Base-by-base conservation (phyloP, 2,888 invertebrate species). In the Ptychoptera contaminata region DNA sequence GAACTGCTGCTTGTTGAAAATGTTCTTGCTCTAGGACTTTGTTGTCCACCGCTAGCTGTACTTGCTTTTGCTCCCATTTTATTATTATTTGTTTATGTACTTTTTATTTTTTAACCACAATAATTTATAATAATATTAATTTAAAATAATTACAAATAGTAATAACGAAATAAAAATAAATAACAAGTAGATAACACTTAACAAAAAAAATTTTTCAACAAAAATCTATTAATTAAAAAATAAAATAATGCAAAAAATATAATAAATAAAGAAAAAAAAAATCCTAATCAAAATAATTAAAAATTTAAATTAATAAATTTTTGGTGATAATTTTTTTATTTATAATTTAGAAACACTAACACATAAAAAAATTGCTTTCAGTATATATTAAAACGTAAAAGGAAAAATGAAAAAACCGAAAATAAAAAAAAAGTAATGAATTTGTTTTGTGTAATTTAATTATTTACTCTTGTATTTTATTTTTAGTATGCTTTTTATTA, bases 31-130 rank as follows among this genome's bases (percentile, higher is more conserved):
- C 81, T 74, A 56, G 79, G 78, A 69, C 79, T 79, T 67, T 79
- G 78, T 46, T 63, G 62, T 58, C 80, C 79, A 4, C 62, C 62
- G 47, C 56, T 62, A 54, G 82, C 81, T 54, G 84, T 84, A 66
- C 85, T 85, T 58, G 84, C 77, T 71, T 84, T 85, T 63, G 83
- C 85, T 70, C 85, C 85, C 85, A 86, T 86, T 48, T 34, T 43
- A 12, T 15, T 32, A 32, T 32, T 32, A 23, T 23, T 23, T 23
- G 5, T 23, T 9, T 10, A 32, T 40, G 16, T 37, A 11, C 16
- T 37, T 36, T 42, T 42, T 9, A 36, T 8, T 34, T 16, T n/a
- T 34, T 7, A 34, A 14, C 14, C 36, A 37, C 32, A n/a, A 16
- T n/a, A 10, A 36, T 37, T 32, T 38, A 6, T 43, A 23, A 23